Evolutionary conservation across 2,888 invertebrate species (phyloP).

Genomic region (Acronicta aceris): DNA sequence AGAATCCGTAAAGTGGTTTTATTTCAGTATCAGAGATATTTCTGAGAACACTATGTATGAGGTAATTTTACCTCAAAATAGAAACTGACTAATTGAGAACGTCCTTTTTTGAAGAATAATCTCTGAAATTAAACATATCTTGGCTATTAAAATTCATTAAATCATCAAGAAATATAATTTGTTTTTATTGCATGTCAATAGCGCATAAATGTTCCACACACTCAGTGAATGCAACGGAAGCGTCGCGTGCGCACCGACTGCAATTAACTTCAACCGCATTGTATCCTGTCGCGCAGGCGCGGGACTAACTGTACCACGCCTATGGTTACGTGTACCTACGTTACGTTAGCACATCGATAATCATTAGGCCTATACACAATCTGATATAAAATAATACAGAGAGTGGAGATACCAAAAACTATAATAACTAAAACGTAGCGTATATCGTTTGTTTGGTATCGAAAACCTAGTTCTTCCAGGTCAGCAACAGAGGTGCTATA

Average conservation of each 20-base stretch:
- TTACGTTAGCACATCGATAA: conserved; percentile 24
- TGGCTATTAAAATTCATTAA: too few species aligned
- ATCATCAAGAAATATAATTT: not conserved
- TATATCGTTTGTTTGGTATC: too few species aligned
- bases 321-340: conserved; percentile 28
- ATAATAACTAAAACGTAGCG: too few species aligned
- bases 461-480: too few species aligned
- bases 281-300: conserved; percentile 68
- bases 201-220: conserved; percentile 7
- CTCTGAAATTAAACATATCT: too few species aligned
- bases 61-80: too few species aligned
- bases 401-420: not conserved
- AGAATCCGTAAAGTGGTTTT: too few species aligned
- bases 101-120: too few species aligned
- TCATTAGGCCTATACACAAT: conserved; percentile 4
- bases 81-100: too few species aligned
- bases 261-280: conserved; percentile 73
- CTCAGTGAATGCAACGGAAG: conserved; percentile 65
- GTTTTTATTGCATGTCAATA: conserved; percentile 3
- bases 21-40: too few species aligned
- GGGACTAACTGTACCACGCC: conserved; percentile 62
- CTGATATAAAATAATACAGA: conserved; percentile 1
- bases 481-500: too few species aligned
- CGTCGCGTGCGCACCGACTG: conserved; percentile 63
- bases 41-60: too few species aligned